These are phyloP conservation scores for Agriotes lineatus DNA, from an alignment of 2,888 invertebrate species.

Conservation along the genomic window DNA sequence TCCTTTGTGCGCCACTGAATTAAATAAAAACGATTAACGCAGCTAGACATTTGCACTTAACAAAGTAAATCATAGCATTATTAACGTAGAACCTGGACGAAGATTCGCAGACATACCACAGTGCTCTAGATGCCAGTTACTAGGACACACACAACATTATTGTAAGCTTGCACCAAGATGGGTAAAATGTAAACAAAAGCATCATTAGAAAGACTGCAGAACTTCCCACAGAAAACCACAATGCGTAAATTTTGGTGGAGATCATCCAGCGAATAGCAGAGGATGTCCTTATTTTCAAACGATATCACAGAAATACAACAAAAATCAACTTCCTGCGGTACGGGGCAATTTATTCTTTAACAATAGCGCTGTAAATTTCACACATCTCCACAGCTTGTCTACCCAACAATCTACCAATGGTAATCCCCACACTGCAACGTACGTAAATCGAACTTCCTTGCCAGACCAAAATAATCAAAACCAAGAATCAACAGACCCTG, in stretches of 20 bases:
- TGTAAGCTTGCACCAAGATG: slow-evolving; percentile 2
- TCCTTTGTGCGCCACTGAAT: background rate
- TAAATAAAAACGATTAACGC: background rate
- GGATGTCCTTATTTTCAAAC: background rate
- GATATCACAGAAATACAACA: background rate
- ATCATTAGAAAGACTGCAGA: background rate
- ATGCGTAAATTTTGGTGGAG: background rate
- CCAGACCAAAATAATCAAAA: background rate
- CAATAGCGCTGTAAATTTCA: background rate
- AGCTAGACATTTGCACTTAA: background rate
- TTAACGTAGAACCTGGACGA: background rate
- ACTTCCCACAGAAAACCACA: background rate
- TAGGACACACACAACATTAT: background rate
- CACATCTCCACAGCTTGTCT: background rate
- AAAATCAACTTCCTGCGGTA: background rate
- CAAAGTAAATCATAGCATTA: background rate
- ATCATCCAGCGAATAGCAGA: background rate
- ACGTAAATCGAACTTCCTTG: background rate
- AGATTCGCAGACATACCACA: background rate
- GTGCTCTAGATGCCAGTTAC: background rate
- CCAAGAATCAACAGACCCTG: too few relatives aligned
- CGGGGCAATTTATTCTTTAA: background rate
- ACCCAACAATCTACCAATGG: background rate
- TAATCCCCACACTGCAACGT: background rate
- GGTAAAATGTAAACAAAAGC: background rate